Base-by-base conservation (phyloP, 2,888 invertebrate genomes). In the Loripinus fragilis region DNA sequence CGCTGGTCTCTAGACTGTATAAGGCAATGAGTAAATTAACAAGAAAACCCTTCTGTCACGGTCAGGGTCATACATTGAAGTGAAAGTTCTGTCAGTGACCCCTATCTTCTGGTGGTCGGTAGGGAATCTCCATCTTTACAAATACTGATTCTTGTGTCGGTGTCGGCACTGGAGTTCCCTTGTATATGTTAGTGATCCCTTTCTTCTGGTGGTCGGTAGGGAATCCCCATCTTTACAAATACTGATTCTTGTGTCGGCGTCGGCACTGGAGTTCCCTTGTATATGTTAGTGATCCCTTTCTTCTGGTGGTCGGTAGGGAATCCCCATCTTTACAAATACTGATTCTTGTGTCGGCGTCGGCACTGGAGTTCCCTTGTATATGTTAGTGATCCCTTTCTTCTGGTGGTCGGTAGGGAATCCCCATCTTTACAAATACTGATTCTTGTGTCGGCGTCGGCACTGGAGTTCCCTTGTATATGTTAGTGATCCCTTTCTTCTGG, bases 91-190 rank as follows among this genome's bases (percentile, higher is more conserved):
- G 25, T 65, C 73, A 93, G 80, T 94, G 94, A 86, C 94, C 94
- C 80, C 94, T 89, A 75, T 94, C 94, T 75, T 93, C 91, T 17
- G 94, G 94, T 10, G 93, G 91, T 79, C 94, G 85, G 85, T 93
- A 94, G 15, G 92, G 91, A 50, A 94, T 87, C 23, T 93, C 94
- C 7, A 94, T 86, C 66, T 92, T 91, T 67, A 91, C 78, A 81
- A 94, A 94, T 38, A 94, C 92, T 2, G 94, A 94, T 77, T 93
- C 92, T 83, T 94, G 94, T 10, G 94, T 94, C 20, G 94, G 94
- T 1, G 94, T 94, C 2, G 89, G 90, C 10, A 94, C 81, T 0
- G 90, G 86, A 1, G 87, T 87, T 3, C 94, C 94, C 69, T 92
- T 89, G 78, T 90, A 92, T n/a, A n/a, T n/a, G n/a, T n/a, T n/a